These are phyloP conservation scores for Heliconius hewitsoni DNA, from an alignment of 1,140 invertebrate genomes.

Conservation along the genomic window DNA sequence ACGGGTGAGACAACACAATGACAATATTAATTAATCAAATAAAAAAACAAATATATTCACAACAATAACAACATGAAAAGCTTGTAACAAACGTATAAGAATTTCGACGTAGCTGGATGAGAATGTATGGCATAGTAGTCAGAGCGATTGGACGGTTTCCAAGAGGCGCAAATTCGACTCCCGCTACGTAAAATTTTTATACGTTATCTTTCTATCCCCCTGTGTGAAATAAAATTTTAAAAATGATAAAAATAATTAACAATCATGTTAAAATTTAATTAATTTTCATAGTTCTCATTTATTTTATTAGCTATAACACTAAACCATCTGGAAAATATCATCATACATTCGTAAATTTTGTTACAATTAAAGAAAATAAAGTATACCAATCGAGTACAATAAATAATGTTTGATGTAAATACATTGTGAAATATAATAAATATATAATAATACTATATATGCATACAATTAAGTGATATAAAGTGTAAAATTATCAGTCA, in stretches of 20 bases:
- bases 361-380: slow-evolving; percentile 49
- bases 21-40: not conserved
- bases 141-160: too few species aligned
- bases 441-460: slow-evolving; percentile 44
- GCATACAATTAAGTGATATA: slow-evolving; percentile 42
- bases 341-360: slow-evolving; percentile 49
- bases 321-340: slow-evolving; percentile 35
- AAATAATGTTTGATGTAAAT: slow-evolving; percentile 77
- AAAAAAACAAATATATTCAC: not conserved
- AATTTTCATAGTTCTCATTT: not conserved
- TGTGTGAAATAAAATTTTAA: too few species aligned
- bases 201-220: too few species aligned
- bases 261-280: not conserved
- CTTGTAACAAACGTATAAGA: too few species aligned
- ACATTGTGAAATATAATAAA: slow-evolving; percentile 53
- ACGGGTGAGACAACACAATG: not conserved
- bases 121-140: too few species aligned
- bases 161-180: too few species aligned
- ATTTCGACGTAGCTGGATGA: too few species aligned
- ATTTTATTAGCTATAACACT: not conserved
- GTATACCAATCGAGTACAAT: slow-evolving; percentile 78
- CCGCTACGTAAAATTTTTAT: too few species aligned
- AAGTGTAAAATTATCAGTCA: slow-evolving; percentile 69
- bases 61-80: too few species aligned
- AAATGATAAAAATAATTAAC: not conserved